Evolutionary conservation across 30 jellyfish, hydroid and myxozoan genomes (phyloP).

Genomic region (Cassiopea xamachana): DNA sequence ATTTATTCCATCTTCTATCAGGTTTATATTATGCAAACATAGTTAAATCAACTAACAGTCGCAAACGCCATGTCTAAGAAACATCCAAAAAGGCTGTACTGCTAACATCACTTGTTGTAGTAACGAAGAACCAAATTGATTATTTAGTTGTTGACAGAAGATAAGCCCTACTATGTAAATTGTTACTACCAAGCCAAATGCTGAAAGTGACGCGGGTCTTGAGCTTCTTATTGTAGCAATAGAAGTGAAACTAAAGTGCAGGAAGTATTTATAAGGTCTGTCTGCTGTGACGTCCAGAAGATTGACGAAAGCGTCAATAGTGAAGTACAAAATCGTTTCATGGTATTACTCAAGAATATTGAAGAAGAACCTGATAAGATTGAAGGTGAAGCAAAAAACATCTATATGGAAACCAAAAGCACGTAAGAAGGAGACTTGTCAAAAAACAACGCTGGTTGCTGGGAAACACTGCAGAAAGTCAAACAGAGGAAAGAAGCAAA

Average conservation of each 20-base stretch:
- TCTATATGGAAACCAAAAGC: background rate
- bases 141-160: background rate
- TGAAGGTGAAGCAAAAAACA: background rate
- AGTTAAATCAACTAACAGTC: background rate
- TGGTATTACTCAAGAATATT: slow-evolving; percentile 6
- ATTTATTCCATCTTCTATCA: too few relatives aligned
- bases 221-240: slow-evolving; percentile 34
- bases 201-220: slow-evolving; percentile 18
- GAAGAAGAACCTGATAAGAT: slow-evolving; percentile 8
- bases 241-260: slow-evolving; percentile 11
- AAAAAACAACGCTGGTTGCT: background rate
- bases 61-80: background rate
- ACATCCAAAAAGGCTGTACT: background rate
- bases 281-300: background rate
- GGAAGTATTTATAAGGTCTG: background rate
- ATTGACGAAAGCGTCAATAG: background rate
- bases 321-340: slow-evolving; percentile 16
- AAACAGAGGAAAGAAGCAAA: background rate
- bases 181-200: background rate
- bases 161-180: background rate
- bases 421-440: background rate
- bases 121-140: background rate
- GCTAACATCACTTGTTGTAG: background rate
- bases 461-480: background rate
- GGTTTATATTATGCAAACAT: too few relatives aligned